These are phyloP conservation scores for Gobiocypris rarus DNA, from an alignment of 2,113 vertebrate genomes.

Conservation along the genomic window DNA sequence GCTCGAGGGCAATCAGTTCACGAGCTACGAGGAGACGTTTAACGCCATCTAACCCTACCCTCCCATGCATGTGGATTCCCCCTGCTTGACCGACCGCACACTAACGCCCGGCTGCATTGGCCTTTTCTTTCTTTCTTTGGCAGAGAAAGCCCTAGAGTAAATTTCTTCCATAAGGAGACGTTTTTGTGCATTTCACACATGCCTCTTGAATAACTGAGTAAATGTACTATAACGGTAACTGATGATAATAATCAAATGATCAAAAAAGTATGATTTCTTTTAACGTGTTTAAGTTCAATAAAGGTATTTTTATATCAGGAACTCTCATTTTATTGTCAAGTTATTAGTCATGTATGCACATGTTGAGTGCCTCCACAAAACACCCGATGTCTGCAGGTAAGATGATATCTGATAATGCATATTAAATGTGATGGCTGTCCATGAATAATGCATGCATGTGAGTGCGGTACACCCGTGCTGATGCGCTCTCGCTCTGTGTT, in stretches of 20 bases:
- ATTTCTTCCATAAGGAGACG: background rate
- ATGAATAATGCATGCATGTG: background rate
- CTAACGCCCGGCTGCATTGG: slow-evolving; percentile 68
- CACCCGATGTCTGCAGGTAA: slow-evolving; percentile 68
- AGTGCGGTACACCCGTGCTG: background rate
- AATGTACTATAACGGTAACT: slow-evolving; percentile 40
- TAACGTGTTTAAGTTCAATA: slow-evolving; percentile 82
- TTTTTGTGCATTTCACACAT: background rate
- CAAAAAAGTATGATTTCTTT: slow-evolving; percentile 47
- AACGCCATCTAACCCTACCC: slow-evolving; percentile 72
- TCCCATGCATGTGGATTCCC: slow-evolving; percentile 79
- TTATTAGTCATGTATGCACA: background rate
- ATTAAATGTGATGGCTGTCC: background rate
- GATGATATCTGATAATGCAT: slow-evolving; percentile 27
- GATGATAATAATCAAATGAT: background rate
- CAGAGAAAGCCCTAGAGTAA: slow-evolving; percentile 72
- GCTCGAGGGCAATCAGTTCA: slow-evolving; percentile 78
- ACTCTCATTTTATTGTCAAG: slow-evolving; percentile 47
- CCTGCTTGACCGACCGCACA: slow-evolving; percentile 70
- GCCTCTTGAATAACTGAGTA: background rate
- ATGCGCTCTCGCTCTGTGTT: background rate
- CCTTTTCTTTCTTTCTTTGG: slow-evolving; percentile 53
- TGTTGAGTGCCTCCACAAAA: background rate
- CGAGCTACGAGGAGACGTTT: slow-evolving; percentile 78
- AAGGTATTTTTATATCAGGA: slow-evolving; percentile 92